These are phyloP conservation scores for Smutsia temminckii DNA, from an alignment of 2,797 vertebrate genomes.

Conservation along the genomic window DNA sequence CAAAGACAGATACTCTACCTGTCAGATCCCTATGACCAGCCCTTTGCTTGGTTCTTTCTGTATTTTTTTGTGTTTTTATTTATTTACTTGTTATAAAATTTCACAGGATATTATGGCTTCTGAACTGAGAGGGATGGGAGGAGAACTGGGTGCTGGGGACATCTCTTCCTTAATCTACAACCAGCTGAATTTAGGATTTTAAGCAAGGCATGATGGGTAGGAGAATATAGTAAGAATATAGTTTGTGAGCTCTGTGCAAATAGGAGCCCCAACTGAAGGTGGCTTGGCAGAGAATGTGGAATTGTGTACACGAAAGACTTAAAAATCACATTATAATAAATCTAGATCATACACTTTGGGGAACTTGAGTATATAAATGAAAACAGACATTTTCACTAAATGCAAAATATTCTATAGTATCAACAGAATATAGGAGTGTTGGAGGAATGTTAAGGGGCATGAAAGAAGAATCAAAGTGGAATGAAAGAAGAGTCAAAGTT, in stretches of 20 bases:
- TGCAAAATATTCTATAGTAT: not conserved
- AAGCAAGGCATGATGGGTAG: not conserved
- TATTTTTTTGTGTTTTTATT: not conserved
- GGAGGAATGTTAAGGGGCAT: not conserved
- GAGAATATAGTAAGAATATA: not conserved
- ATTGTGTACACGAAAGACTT: not conserved
- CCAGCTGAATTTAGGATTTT: not conserved
- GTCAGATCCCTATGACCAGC: not conserved
- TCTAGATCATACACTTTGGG: not conserved
- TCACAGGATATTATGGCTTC: not conserved
- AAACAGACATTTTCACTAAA: slow-evolving; percentile 5
- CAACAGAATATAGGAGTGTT: not conserved
- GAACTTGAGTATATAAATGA: not conserved
- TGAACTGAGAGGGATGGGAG: slow-evolving; percentile 1
- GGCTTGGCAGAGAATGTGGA: not conserved
- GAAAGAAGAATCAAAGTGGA: not conserved
- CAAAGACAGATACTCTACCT: not conserved
- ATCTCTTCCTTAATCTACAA: not conserved
- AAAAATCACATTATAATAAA: not conserved
- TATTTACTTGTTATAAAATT: not conserved
- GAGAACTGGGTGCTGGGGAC: not conserved
- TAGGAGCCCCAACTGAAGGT: not conserved
- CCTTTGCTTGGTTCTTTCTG: not conserved
- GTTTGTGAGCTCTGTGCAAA: not conserved
- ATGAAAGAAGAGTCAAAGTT: not conserved